Percentiles rank a stretch among this genome's conserved stretches.
phyloP scores from a whole-genome alignment of 2,113 vertebrate genomes.

The Scopus umbretta region DNA sequence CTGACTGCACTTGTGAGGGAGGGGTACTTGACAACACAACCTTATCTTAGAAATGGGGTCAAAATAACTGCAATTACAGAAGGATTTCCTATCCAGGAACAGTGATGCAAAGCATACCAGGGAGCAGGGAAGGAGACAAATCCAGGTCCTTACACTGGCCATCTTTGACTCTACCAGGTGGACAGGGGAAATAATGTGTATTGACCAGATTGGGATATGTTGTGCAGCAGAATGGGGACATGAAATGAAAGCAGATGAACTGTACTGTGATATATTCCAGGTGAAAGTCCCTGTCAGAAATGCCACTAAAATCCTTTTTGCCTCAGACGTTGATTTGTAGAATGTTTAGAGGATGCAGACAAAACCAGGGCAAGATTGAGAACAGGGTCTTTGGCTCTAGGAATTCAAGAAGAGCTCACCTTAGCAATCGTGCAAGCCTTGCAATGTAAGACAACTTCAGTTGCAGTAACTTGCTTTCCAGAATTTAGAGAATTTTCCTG shows the following conservation, averaged over 20 bases:
- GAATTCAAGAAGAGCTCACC: not conserved
- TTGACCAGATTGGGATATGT: not conserved
- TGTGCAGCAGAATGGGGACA: not conserved
- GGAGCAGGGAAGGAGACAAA: not conserved
- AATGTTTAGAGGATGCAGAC: not conserved
- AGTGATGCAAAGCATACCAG: not conserved
- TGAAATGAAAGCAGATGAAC: not conserved
- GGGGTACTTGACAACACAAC: slow-evolving; percentile 11
- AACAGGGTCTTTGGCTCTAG: not conserved
- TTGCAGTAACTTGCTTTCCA: not conserved
- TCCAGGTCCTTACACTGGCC: not conserved
- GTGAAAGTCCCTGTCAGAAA: not conserved
- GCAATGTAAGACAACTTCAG: not conserved
- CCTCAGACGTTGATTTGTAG: not conserved
- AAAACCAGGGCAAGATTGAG: not conserved
- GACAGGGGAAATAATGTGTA: fast-evolving
- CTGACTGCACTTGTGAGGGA: not conserved
- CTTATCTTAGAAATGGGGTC: not conserved
- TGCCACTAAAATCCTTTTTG: not conserved
- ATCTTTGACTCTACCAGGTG: not conserved
- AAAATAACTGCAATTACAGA: not conserved
- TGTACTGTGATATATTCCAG: not conserved
- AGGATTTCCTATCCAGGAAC: not conserved
- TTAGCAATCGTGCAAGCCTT: not conserved
- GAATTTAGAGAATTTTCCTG: not conserved